Base-by-base conservation (phyloP, 2,888 invertebrate species). In the Allolobophora icterica region DNA sequence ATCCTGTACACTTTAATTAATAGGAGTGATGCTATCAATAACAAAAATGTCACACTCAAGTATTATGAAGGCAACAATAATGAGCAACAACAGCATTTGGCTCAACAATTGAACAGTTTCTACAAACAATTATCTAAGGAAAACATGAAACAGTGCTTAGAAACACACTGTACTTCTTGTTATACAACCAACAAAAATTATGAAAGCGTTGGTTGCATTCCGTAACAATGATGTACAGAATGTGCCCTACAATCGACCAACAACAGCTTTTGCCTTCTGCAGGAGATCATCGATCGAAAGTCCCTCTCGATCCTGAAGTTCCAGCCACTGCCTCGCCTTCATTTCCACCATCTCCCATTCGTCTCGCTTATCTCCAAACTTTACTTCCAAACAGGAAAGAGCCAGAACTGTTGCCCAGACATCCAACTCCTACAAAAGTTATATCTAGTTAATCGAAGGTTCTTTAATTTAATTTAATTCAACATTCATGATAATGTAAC, bases 341-440 rank as follows among this genome's bases (percentile, higher is more conserved):
- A 84, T 90, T 24, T 91, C 42, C 17, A 91, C 84, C 91, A 91
- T 91, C 84, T 91, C 91, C 91, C 91, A 91, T 34, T 90, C 90
- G 30, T 90, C 90, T 84, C 35, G 87, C 90, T 38, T 38, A 40
- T 90, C 90, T 17, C n/a, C 35, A 71, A 33, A 84, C 87, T 90
- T 90, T 19, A 84, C 38, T n/a, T 45, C 38, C 38, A 90, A 21
- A 19, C 35, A 35, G 38, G 84, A 71, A 30, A 90, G 87, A n/a
- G 90, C 90, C 34, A 90, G 84, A 30, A 84, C 84, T n/a, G 90
- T 90, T 21, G 52, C 90, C 90, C 90, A 90, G 84, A 90, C 90
- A 35, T 91, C 89, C 30, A 84, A 34, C 4, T 83, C 30, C 40
- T 89, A 89, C n/a, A 71, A 71, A 71, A 71, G n/a, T n/a, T 11